These are phyloP conservation scores for Drosophila limbata DNA, from an alignment of 2,888 invertebrate species.

Conservation along the genomic window DNA sequence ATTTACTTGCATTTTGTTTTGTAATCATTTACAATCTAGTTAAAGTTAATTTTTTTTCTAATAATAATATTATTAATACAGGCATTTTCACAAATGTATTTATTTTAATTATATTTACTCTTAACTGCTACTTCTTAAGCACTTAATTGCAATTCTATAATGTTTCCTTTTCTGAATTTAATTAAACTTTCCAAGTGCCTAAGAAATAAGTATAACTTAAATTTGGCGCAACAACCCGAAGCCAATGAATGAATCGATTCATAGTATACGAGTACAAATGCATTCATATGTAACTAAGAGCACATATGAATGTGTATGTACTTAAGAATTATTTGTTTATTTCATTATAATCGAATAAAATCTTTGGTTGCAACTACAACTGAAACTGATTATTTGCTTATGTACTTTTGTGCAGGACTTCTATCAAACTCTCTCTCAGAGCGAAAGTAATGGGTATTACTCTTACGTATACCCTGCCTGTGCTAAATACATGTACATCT, in stretches of 20 bases:
- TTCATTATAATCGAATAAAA: conserved; percentile 52
- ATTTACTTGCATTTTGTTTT: conserved; percentile 57
- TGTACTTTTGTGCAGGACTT: conserved; percentile 51
- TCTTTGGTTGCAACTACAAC: conserved; percentile 81
- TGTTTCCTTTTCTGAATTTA: conserved; percentile 9
- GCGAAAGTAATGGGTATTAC: conserved; percentile 37
- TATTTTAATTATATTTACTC: conserved; percentile 40
- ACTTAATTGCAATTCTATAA: conserved; percentile 51
- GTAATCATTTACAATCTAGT: conserved; percentile 48
- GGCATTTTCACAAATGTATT: conserved; percentile 57
- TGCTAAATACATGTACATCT: conserved; percentile 41
- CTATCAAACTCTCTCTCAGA: conserved; percentile 20
- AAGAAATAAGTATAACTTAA: conserved; percentile 54
- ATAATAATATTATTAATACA: conserved; percentile 63
- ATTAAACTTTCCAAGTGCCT: conserved; percentile 40
- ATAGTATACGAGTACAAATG: conserved; percentile 21
- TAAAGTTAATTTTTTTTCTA: conserved; percentile 35
- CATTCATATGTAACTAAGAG: conserved; percentile 2
- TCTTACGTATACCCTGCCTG: conserved; percentile 15
- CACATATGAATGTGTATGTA: conserved; percentile 4
- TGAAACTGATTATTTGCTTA: conserved; percentile 55
- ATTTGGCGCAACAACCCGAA: conserved; percentile 68
- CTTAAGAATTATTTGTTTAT: conserved; percentile 23
- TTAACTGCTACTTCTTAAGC: conserved; percentile 66
- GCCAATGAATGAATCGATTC: conserved; percentile 48